These are phyloP conservation scores for Ophioninae sp. DNA, from an alignment of 2,888 invertebrate species.

Conservation along the genomic window DNA sequence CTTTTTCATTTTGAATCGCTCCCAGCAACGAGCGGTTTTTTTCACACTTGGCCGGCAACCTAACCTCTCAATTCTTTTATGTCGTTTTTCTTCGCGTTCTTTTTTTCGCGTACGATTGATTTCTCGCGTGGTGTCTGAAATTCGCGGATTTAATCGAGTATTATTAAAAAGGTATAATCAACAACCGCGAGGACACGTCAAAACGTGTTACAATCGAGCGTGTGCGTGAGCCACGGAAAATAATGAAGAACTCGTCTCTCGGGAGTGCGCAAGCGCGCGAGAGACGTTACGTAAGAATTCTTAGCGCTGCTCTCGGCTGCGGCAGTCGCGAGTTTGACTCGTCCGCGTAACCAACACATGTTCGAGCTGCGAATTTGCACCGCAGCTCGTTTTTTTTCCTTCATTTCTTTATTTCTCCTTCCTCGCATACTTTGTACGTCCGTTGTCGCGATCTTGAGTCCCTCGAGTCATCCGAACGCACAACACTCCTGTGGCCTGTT, in stretches of 20 bases:
- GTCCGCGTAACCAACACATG: constrained; percentile 17
- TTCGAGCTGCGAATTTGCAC: constrained; percentile 34
- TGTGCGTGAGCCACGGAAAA: constrained; percentile 23
- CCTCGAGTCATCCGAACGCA: not conserved
- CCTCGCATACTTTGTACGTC: not conserved
- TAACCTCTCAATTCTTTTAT: not conserved
- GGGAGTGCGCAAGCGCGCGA: constrained; percentile 11
- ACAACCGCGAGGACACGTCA: constrained; percentile 7
- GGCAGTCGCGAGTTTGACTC: constrained; percentile 18
- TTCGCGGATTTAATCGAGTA: not conserved
- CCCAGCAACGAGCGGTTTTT: too few relatives aligned
- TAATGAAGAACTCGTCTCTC: constrained; percentile 53
- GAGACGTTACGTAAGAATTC: constrained; percentile 57
- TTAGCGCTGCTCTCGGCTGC: constrained; percentile 41
- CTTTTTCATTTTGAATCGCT: too few relatives aligned
- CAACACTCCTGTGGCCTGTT: not conserved
- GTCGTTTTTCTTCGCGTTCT: not conserved
- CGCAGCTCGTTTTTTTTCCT: constrained; percentile 7
- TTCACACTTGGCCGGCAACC: too few relatives aligned
- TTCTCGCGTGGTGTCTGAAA: not conserved
- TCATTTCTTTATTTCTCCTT: constrained; percentile 3
- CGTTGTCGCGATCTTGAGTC: constrained; percentile 22
- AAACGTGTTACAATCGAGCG: constrained; percentile 2
- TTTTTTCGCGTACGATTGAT: not conserved
- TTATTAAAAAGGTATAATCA: not conserved